Percentiles rank a stretch among this genome's conserved stretches.
These are phyloP conservation scores for Antechinus flavipes DNA, from an alignment of 2,113 vertebrate species.

Conservation along the genomic window DNA sequence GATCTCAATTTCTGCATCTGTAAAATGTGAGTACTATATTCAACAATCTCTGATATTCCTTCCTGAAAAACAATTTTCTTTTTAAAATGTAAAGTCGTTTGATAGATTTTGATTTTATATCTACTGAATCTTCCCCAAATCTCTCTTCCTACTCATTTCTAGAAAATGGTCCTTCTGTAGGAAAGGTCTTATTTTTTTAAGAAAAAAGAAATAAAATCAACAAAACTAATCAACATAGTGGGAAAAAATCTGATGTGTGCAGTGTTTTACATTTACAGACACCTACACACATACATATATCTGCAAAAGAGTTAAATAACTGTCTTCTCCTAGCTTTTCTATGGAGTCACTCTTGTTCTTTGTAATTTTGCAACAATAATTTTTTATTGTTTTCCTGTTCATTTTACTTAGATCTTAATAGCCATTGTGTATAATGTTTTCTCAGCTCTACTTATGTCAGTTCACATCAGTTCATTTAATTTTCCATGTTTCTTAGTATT, in stretches of 20 bases:
- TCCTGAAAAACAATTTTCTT: too few relatives aligned
- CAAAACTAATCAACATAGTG: background rate
- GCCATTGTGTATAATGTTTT: background rate
- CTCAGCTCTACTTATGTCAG: background rate
- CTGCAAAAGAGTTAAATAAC: background rate
- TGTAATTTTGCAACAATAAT: background rate
- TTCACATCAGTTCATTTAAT: background rate
- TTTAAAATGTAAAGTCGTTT: too few relatives aligned
- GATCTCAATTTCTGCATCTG: too few relatives aligned
- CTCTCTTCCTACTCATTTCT: too few relatives aligned
- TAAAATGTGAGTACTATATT: too few relatives aligned
- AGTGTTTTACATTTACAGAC: background rate
- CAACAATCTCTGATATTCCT: too few relatives aligned
- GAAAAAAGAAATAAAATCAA: too few relatives aligned
- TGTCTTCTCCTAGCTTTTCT: background rate
- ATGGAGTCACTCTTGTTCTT: background rate
- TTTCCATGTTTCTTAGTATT: background rate
- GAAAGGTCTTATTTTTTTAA: too few relatives aligned
- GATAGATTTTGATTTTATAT: too few relatives aligned
- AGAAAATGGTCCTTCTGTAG: too few relatives aligned
- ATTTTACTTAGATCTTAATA: background rate
- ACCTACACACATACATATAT: background rate
- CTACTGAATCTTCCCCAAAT: too few relatives aligned
- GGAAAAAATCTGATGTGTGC: background rate
- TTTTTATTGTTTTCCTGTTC: background rate